Evolutionary conservation across 2,113 vertebrate genomes (phyloP).

Genomic region (Percopsis transmontana): DNA sequence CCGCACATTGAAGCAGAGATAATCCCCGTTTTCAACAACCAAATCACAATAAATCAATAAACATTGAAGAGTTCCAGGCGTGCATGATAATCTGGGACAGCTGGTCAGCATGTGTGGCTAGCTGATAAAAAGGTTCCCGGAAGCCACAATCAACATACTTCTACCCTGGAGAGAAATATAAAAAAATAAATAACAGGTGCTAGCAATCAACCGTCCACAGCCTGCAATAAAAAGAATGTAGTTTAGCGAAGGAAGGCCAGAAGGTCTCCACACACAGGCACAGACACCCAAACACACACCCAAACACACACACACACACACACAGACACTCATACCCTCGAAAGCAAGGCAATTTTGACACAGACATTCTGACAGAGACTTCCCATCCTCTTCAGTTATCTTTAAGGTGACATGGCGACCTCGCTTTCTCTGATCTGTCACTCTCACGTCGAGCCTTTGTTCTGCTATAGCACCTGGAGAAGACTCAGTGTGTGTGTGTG

Average conservation of each 20-base stretch:
- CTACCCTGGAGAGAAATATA: no score
- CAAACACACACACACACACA: slow-evolving; percentile 19
- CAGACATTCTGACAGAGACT: background rate
- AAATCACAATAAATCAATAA: background rate
- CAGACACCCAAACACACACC: slow-evolving; percentile 1
- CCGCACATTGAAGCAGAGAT: slow-evolving; percentile 10
- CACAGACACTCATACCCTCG: slow-evolving; percentile 9
- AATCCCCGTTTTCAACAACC: slow-evolving; percentile 18
- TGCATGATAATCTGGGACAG: no score
- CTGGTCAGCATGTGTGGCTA: no score
- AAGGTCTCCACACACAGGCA: slow-evolving; percentile 32
- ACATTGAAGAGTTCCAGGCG: no score
- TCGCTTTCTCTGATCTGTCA: slow-evolving; percentile 53
- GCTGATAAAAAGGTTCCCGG: no score
- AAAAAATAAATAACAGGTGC: slow-evolving; percentile 6
- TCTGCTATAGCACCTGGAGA: slow-evolving; percentile 56
- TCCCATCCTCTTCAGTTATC: slow-evolving; percentile 28
- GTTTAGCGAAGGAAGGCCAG: slow-evolving; percentile 9
- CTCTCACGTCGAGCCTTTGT: slow-evolving; percentile 54
- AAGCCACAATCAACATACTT: no score
- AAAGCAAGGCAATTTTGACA: background rate
- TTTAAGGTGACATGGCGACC: slow-evolving; percentile 44
- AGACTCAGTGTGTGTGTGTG: slow-evolving; percentile 6
- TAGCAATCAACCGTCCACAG: slow-evolving; percentile 9
- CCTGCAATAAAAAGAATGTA: slow-evolving; percentile 21